phyloP scores from a whole-genome alignment of 2,888 invertebrate genomes.

The Eupithecia insigniata region DNA sequence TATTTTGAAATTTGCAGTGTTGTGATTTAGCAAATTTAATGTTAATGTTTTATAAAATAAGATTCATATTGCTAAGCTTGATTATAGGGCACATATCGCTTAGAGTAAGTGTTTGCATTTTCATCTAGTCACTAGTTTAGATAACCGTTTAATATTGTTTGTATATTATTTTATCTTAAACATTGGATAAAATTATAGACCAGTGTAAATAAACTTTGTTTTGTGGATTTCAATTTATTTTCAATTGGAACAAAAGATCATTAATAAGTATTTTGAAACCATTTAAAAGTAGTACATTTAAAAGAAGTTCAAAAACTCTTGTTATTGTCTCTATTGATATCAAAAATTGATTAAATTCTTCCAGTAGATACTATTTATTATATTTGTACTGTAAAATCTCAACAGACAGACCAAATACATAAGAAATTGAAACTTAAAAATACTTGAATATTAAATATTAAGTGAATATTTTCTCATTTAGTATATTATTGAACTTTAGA shows the following conservation, averaged over 20 bases:
- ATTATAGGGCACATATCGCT: constrained; percentile 65
- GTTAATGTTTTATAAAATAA: constrained; percentile 48
- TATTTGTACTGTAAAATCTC: neutral
- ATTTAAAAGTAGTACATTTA: neutral
- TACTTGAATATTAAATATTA: neutral
- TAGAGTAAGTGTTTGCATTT: constrained; percentile 46
- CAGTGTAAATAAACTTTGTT: neutral
- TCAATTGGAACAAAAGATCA: neutral
- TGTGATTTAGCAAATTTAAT: constrained; percentile 63
- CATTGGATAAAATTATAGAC: neutral
- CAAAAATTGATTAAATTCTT: neutral
- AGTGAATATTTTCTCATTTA: constrained; percentile 18
- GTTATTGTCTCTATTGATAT: neutral
- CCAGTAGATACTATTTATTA: neutral
- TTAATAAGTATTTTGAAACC: neutral
- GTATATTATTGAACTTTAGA: neutral
- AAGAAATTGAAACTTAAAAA: neutral
- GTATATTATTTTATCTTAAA: neutral
- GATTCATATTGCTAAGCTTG: constrained; percentile 57
- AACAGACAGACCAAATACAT: constrained; percentile 18
- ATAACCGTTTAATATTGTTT: neutral
- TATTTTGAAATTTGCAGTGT: constrained; percentile 58
- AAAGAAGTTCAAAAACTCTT: neutral
- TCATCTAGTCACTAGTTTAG: constrained; percentile 51
- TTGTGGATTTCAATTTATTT: too few relatives aligned